These are phyloP conservation scores for Armadillidium nasatum DNA, from an alignment of 1,140 invertebrate genomes.

Conservation along the genomic window DNA sequence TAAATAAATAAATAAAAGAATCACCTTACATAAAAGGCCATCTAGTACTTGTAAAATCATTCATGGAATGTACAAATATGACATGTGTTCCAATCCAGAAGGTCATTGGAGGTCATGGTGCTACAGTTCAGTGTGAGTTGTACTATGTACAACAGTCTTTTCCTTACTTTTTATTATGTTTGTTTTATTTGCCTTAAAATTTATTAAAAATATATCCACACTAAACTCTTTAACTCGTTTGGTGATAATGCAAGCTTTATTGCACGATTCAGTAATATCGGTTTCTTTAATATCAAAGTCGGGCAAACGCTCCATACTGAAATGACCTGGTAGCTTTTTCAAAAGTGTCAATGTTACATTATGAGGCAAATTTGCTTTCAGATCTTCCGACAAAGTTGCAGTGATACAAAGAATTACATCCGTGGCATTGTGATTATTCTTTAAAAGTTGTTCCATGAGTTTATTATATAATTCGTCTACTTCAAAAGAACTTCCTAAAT, in stretches of 20 bases:
- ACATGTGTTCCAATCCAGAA: too few species aligned
- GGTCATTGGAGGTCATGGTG: too few species aligned
- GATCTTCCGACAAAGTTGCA: constrained; percentile 27
- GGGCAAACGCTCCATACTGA: constrained; percentile 31
- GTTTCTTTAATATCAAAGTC: constrained; percentile 18
- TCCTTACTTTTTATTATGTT: too few species aligned
- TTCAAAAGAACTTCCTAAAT: constrained; percentile 62
- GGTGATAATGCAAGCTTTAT: constrained; percentile 23
- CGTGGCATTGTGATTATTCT: constrained; percentile 23
- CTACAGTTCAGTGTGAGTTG: too few species aligned
- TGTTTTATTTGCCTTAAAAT: constrained; percentile 2
- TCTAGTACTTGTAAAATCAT: too few species aligned
- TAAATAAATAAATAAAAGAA: too few species aligned
- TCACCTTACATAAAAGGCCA: too few species aligned
- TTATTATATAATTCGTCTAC: constrained; percentile 45
- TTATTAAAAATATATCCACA: constrained; percentile 30
- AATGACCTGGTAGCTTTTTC: constrained; percentile 26
- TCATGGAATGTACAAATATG: too few species aligned
- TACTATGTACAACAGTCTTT: too few species aligned
- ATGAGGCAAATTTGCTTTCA: neutral
- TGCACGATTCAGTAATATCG: constrained; percentile 22
- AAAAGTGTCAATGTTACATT: constrained; percentile 19
- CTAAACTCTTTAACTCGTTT: constrained; percentile 31
- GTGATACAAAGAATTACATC: constrained; percentile 31
- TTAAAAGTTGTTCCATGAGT: constrained; percentile 8